Percentiles rank a stretch among this genome's conserved stretches.
Conservation (phyloP, 2,888 invertebrate species). For the Idaea aversata region DNA sequence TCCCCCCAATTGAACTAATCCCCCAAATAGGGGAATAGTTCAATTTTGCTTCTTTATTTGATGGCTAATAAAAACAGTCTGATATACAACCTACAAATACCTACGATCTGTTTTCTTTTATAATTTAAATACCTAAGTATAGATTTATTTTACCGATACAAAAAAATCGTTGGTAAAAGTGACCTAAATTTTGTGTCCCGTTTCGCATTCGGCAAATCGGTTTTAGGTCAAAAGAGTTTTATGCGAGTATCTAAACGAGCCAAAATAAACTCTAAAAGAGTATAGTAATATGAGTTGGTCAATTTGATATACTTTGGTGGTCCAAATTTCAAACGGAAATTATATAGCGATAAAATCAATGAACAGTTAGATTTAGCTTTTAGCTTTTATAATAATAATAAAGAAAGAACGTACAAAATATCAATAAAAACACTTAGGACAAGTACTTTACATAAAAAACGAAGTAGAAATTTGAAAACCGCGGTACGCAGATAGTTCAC, state of each 20-base stretch:
- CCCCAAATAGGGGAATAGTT: too few relatives aligned
- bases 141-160: neutral
- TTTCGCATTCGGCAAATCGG: constrained; percentile 14
- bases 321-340: neutral
- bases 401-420: neutral
- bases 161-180: neutral
- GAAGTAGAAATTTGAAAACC: too few relatives aligned
- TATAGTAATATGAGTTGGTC: neutral
- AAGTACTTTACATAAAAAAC: too few relatives aligned
- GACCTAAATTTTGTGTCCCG: constrained; percentile 13
- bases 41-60: too few relatives aligned
- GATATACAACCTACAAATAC: too few relatives aligned
- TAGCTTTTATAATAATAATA: neutral
- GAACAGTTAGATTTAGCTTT: neutral
- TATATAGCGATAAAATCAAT: neutral
- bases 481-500: too few relatives aligned
- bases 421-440: neutral
- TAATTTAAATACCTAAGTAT: neutral
- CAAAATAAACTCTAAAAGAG: constrained; percentile 18
- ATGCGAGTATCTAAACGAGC: constrained; percentile 24
- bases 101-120: too few relatives aligned
- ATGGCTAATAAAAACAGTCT: too few relatives aligned
- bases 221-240: constrained; percentile 19
- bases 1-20: too few relatives aligned
- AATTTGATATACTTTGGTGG: constrained; percentile 2